Conservation (phyloP, 2,888 invertebrate species). For the Apotomis capreana region DNA sequence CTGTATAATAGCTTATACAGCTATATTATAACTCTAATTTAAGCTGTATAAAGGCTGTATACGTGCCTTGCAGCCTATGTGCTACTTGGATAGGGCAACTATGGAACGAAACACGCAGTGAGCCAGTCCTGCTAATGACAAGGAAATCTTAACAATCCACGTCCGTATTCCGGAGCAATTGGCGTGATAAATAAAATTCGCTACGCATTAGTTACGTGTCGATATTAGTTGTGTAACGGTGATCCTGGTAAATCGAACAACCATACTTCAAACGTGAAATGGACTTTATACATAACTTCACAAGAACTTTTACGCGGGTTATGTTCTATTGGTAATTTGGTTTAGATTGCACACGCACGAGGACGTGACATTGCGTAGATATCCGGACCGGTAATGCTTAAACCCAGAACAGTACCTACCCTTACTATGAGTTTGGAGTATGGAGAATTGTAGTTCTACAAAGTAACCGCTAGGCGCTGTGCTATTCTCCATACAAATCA, state of each 20-base stretch:
- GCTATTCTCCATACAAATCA: too few relatives aligned
- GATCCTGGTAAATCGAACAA: conserved; percentile 12
- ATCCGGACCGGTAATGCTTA: conserved; percentile 30
- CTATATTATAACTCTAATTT: too few relatives aligned
- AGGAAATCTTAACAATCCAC: conserved; percentile 43
- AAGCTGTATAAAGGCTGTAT: too few relatives aligned
- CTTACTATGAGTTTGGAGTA: too few relatives aligned
- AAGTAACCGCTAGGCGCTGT: too few relatives aligned
- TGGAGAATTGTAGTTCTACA: too few relatives aligned
- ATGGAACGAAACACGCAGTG: too few relatives aligned
- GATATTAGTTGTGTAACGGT: conserved; percentile 58
- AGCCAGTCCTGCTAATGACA: conserved; percentile 20
- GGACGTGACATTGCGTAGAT: conserved; percentile 36
- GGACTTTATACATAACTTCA: not conserved
- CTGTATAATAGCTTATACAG: too few relatives aligned
- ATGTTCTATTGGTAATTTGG: conserved; percentile 44
- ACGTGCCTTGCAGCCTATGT: too few relatives aligned
- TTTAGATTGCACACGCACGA: conserved; percentile 65
- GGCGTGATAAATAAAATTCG: conserved; percentile 63
- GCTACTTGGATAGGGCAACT: too few relatives aligned
- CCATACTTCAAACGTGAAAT: conserved; percentile 1
- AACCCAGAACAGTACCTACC: conserved; percentile 10
- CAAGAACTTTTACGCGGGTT: not conserved
- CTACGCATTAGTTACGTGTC: conserved; percentile 74
- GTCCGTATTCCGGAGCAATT: conserved; percentile 62